Percentiles rank a stretch among this genome's conserved stretches.
Conservation (phyloP, 2,113 vertebrate genomes). For the Pseudorasbora parva region DNA sequence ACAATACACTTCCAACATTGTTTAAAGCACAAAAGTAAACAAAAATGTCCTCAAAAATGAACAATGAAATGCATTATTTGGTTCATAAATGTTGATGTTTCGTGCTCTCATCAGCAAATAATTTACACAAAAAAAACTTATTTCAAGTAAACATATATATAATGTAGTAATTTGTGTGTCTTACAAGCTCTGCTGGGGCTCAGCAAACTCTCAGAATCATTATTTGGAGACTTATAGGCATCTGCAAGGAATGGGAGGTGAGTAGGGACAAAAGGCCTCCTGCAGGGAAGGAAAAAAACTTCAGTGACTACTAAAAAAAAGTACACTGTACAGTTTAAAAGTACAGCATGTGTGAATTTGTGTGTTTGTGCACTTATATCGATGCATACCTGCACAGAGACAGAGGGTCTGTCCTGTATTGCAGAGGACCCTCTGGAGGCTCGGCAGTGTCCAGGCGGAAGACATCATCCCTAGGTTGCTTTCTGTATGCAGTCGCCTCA, state of each 20-base stretch:
- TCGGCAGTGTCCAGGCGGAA: background rate
- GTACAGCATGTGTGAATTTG: background rate
- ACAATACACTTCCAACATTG: background rate
- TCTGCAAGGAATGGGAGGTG: slow-evolving; percentile 75
- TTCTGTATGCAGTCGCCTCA: slow-evolving; percentile 2
- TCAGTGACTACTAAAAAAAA: no score
- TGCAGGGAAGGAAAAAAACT: slow-evolving; percentile 2
- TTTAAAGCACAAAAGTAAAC: background rate
- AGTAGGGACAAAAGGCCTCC: slow-evolving; percentile 69
- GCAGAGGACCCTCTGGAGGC: slow-evolving; percentile 3
- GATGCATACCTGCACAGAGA: slow-evolving; percentile 24
- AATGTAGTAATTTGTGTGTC: slow-evolving; percentile 61
- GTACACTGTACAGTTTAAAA: no score
- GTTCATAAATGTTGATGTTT: background rate
- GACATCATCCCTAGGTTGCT: background rate
- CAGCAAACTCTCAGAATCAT: slow-evolving; percentile 78
- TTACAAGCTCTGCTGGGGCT: slow-evolving; percentile 66
- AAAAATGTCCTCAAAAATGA: background rate
- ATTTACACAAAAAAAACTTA: background rate
- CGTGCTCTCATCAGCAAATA: background rate
- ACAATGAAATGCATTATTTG: background rate
- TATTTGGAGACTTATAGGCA: slow-evolving; percentile 78
- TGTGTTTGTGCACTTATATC: background rate
- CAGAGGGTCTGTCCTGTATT: background rate
- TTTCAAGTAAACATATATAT: background rate